Evolutionary conservation across 1,140 invertebrate species (phyloP).

Genomic region (Trichomalopsis sarcophagae): DNA sequence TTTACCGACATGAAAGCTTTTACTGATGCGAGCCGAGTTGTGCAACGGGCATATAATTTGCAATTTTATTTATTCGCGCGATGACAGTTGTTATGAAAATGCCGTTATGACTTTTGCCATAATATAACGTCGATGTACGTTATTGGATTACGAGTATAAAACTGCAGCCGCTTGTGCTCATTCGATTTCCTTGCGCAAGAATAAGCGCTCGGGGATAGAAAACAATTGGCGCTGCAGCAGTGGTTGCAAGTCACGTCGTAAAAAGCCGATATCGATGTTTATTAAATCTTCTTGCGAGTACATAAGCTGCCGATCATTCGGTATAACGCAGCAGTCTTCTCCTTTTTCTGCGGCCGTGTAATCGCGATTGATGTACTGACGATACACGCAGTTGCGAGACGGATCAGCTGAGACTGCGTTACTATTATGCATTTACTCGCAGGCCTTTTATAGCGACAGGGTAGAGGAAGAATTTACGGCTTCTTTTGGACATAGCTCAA

Average conservation of each 20-base stretch:
- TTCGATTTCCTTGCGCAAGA: not conserved
- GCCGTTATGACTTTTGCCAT: not conserved
- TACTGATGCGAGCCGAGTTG: not conserved
- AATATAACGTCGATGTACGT: too few species aligned
- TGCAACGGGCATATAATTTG: not conserved
- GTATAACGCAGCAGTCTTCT: not conserved
- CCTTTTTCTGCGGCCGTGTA: not conserved
- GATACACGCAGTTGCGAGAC: not conserved
- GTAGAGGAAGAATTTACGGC: too few species aligned
- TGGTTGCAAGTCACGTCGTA: not conserved
- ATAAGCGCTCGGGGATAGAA: not conserved
- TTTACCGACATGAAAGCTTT: not conserved
- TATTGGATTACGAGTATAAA: not conserved
- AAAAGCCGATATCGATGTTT: not conserved
- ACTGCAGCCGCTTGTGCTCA: not conserved
- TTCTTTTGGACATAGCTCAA: too few species aligned
- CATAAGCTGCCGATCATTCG: not conserved
- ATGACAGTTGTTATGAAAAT: not conserved
- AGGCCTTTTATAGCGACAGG: too few species aligned
- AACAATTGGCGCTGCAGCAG: not conserved
- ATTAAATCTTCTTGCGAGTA: not conserved
- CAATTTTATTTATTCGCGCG: not conserved
- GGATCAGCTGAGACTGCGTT: not conserved
- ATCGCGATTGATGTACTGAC: not conserved
- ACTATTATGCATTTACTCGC: not conserved